Base-by-base conservation (phyloP, 2,113 vertebrate genomes). In the Stercorarius parasiticus region DNA sequence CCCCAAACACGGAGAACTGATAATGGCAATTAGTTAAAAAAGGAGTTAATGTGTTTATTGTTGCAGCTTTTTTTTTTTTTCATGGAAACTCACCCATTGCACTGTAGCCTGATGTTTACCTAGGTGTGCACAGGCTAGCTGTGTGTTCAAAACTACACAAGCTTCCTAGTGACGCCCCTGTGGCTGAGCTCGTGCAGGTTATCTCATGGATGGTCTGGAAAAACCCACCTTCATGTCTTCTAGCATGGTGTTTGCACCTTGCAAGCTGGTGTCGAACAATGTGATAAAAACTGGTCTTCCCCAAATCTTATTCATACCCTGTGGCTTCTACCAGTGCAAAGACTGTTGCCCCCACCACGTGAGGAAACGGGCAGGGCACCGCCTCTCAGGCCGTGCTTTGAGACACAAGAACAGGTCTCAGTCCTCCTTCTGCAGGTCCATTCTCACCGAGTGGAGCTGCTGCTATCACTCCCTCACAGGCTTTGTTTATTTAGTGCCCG, bases 221-320 rank as follows among this genome's bases (percentile, higher is more conserved):
- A 56, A 69, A 82, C 6, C 20, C 61, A 29, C 32, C 3, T 32
- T 36, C 0, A 0, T 13, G 10, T 36, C n/a, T 80, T 69, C 43
- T 22, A 4, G 11, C 30, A 22, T 0, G 0, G 36, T 3, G 2
- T 25, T 29, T 66, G 55, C 67, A 53, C 72, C 18, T 14, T 27
- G 36, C 5, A 5, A 34, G 29, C 0, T 32, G 67, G 20, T 10
- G 6, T 29, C 10, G 2, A 26, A 43, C 32, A 64, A 45, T 2
- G 6, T 1, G 16, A 59, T 9, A 16, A 15, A 81, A 38, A n/a
- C 15, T 2, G 0, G 42, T 50, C 72, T 47, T 47, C 55, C 43
- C 16, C 27, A 74, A 45, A 58, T 49, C 34, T 22, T 69, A 32
- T 4, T 50, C 49, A 13, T 9, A 52, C 9, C 32, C 10, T 1